Evolutionary conservation across 1,140 invertebrate genomes (phyloP).

Genomic region (Drosophila mayri): DNA sequence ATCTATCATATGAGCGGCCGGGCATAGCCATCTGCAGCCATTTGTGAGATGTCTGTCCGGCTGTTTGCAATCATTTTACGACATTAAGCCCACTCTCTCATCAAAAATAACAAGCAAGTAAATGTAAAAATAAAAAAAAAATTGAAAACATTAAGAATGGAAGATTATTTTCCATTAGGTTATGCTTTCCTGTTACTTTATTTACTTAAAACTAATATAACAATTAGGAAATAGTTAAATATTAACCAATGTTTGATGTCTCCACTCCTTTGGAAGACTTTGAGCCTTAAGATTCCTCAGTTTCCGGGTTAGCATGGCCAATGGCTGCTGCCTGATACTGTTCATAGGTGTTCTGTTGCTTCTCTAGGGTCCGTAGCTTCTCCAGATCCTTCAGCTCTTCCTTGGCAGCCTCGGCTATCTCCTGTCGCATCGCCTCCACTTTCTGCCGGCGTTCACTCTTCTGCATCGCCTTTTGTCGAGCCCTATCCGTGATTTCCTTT

Average conservation of each 20-base stretch:
- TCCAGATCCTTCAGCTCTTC: conserved; percentile 66
- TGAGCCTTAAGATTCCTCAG: background rate
- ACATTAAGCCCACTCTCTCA: conserved; percentile 63
- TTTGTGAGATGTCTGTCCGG: conserved; percentile 12
- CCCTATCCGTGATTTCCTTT: conserved; percentile 62
- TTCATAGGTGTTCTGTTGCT: conserved; percentile 62
- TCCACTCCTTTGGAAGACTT: background rate
- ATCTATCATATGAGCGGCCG: conserved; percentile 44
- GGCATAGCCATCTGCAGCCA: background rate
- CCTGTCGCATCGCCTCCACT: conserved; percentile 53
- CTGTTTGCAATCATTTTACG: conserved; percentile 53
- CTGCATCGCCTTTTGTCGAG: conserved; percentile 63
- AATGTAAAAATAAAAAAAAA: conserved; percentile 79
- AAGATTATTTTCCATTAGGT: background rate
- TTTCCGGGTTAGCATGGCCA: background rate
- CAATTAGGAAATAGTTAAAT: conserved; percentile 56
- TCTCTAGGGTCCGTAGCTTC: conserved; percentile 49
- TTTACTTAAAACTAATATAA: conserved; percentile 25
- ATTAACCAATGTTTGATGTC: conserved; percentile 57
- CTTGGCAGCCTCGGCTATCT: conserved; percentile 73
- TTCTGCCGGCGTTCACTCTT: conserved; percentile 62
- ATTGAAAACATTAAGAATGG: conserved; percentile 50
- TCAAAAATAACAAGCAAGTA: conserved; percentile 81
- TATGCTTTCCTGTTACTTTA: background rate
- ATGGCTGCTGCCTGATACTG: conserved; percentile 63